Evolutionary conservation across 2,113 vertebrate genomes (phyloP), one percentile per base, ranked within the genome.

Genomic region (Cyanoliseus patagonus): DNA sequence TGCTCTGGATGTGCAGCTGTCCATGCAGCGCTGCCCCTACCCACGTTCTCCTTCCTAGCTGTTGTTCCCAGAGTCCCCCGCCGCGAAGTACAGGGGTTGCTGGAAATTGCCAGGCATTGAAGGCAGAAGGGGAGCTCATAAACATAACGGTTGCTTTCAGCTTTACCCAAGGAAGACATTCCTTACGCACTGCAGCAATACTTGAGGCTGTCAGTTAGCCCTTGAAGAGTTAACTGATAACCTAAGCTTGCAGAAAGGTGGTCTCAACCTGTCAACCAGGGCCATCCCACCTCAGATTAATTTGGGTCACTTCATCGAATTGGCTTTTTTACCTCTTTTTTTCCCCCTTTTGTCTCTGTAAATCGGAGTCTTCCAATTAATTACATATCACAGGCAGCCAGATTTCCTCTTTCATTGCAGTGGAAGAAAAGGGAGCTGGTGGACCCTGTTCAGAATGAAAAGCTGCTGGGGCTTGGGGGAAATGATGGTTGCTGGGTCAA

Each of bases 291-390:
- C 52, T 49, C 7, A 33, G 51, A 41, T 67, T 76, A 61, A 35
- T 82, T 52, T 66, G 37, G 57, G 13, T 53, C 17, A 39, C 33
- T 83, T 74, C 18, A 41, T 18, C 59, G 4, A 63, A 70, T 69
- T 41, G 7, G 3, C 12, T 80, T 66, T 53, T 35, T 25, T 0
- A 1, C 3, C 8, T 4, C 2, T 16, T 5, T 27, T 52, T 2
- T 0, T 1, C 4, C 5, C 11, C 6, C 30, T 62, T 76, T 76
- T 63, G 44, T 59, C 12, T 57, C 70, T 47, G 15, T 19, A 44
- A 68, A 27, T 72, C 31, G 51, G 68, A 86, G 20, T 7, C 30
- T 84, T 82, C 37, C 77, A 74, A 59, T 75, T 59, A 33, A 72
- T 94, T 63, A 13, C 0, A 0, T 51, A 57, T 46, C 73, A 7